Evolutionary conservation across 2,888 invertebrate species (phyloP).

Genomic region (Oscheius sp.): DNA sequence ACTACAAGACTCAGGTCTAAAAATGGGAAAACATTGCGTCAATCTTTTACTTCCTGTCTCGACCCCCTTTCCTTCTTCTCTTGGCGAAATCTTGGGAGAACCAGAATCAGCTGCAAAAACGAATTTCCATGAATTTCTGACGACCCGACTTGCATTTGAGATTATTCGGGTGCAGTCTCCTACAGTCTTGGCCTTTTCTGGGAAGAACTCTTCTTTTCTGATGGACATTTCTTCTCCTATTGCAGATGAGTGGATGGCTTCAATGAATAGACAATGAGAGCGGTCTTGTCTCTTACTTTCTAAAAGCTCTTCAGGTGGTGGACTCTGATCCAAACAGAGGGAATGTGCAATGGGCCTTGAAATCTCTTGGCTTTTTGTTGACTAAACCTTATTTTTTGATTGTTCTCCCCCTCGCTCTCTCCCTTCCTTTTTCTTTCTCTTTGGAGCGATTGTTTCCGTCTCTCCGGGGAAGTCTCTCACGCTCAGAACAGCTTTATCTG

Average conservation of each 20-base stretch:
- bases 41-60: not conserved
- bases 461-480: too few relatives aligned
- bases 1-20: too few relatives aligned
- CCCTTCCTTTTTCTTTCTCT: too few relatives aligned
- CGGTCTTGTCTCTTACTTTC: not conserved
- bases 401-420: not conserved
- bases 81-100: too few relatives aligned
- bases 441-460: too few relatives aligned
- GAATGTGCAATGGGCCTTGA: not conserved
- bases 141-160: not conserved
- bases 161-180: not conserved
- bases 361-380: not conserved
- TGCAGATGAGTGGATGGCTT: not conserved
- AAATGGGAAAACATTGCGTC: not conserved
- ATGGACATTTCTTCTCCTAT: not conserved
- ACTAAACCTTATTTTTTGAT: too few relatives aligned
- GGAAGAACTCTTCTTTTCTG: too few relatives aligned
- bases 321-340: not conserved
- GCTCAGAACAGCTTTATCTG: too few relatives aligned
- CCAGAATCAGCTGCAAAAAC: slow-evolving; percentile 1
- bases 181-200: too few relatives aligned
- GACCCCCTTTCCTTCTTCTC: too few relatives aligned
- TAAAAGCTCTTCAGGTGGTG: not conserved
- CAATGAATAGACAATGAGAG: not conserved
- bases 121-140: not conserved